Percentiles rank a stretch among this genome's conserved stretches.
Conservation (phyloP, 2,888 invertebrate genomes). For the Tachina fera region DNA sequence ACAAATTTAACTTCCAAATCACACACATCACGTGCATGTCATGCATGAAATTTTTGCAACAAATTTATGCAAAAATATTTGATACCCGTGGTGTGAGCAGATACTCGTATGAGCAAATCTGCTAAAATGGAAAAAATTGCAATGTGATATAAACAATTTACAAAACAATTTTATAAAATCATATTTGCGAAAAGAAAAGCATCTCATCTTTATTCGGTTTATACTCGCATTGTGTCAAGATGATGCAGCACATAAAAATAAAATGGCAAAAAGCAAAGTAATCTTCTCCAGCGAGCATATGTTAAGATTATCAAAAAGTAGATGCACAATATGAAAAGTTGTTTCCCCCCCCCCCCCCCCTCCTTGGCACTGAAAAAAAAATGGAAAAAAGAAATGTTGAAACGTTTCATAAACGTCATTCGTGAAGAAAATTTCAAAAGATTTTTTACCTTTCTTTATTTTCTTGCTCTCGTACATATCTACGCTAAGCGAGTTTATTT, state of each 20-base stretch:
- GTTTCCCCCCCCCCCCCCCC: not conserved
- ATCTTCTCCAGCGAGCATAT: slow-evolving; percentile 64
- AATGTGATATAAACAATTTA: slow-evolving; percentile 74
- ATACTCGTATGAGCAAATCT: not conserved
- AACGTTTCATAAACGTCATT: slow-evolving; percentile 74
- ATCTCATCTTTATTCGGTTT: not conserved
- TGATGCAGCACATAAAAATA: slow-evolving; percentile 63
- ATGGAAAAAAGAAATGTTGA: not conserved
- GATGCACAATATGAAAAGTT: slow-evolving; percentile 53
- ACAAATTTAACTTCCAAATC: slow-evolving; percentile 71
- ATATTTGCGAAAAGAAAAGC: slow-evolving; percentile 55
- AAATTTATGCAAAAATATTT: slow-evolving; percentile 63
- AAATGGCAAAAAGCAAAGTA: slow-evolving; percentile 53
- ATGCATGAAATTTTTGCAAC: slow-evolving; percentile 71
- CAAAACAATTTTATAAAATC: slow-evolving; percentile 73
- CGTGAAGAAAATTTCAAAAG: slow-evolving; percentile 79
- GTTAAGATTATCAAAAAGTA: slow-evolving; percentile 69
- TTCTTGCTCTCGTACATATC: not conserved
- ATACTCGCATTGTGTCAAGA: slow-evolving; percentile 63
- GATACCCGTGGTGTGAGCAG: not conserved
- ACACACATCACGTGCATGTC: slow-evolving; percentile 73
- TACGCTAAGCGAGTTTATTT: slow-evolving; percentile 1
- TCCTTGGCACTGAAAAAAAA: not conserved
- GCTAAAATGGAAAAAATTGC: slow-evolving; percentile 39
- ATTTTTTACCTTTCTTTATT: slow-evolving; percentile 60